Percentiles rank a stretch among this genome's conserved stretches.
Conservation (phyloP, 2,113 vertebrate genomes). For the Paraplagusia blochii region DNA sequence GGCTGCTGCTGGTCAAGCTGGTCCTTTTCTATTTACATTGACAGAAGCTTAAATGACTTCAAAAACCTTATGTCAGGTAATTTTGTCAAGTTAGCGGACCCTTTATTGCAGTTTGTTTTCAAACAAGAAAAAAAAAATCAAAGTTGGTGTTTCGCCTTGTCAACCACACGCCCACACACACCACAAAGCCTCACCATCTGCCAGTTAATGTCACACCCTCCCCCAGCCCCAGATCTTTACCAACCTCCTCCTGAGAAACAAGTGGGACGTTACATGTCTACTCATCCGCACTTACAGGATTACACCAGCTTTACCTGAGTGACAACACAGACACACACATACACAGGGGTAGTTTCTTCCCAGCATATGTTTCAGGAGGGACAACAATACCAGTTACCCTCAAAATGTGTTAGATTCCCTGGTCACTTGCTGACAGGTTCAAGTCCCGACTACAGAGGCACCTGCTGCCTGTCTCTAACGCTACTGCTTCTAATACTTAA, state of each 20-base stretch:
- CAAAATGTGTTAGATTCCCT: no score
- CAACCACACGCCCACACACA: conserved; percentile 32
- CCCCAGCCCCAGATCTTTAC: conserved; percentile 2
- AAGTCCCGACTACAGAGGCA: no score
- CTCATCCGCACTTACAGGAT: conserved; percentile 78
- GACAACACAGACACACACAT: conserved; percentile 54
- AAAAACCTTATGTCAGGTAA: no score
- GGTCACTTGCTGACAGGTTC: no score
- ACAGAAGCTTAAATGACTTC: no score
- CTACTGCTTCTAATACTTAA: no score
- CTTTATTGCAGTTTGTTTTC: no score
- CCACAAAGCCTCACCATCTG: conserved; percentile 66
- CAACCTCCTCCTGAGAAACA: conserved; percentile 59
- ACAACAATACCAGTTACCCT: no score
- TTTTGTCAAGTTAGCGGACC: no score
- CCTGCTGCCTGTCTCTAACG: no score
- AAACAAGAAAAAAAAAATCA: no score
- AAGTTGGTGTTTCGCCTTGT: neutral
- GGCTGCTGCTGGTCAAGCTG: conserved; percentile 35
- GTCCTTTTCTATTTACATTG: no score
- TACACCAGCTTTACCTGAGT: conserved; percentile 72
- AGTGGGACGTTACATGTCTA: conserved; percentile 72
- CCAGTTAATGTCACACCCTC: conserved; percentile 47
- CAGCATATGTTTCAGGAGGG: conserved; percentile 1
- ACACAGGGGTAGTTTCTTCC: conserved; percentile 29